Base-by-base conservation (phyloP, 2,797 vertebrate species). In the Schizothorax lantsangensis region DNA sequence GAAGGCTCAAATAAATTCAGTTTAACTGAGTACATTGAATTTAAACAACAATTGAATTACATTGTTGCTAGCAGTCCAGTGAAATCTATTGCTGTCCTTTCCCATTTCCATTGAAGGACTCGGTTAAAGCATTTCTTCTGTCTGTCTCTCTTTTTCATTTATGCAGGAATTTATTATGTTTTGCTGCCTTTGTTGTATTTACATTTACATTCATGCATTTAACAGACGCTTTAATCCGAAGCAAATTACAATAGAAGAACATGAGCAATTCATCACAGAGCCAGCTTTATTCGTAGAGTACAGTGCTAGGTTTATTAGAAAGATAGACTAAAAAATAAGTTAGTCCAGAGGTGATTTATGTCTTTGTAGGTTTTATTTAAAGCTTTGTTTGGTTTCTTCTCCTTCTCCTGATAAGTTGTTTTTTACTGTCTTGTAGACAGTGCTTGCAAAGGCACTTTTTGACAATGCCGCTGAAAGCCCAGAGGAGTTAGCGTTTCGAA, bases 391-490 rank as follows among this genome's bases (percentile, higher is more conserved):
- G n/a, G 12, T 73, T 72, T 6, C 19, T 71, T 15, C 23, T 57
- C 19, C 23, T 30, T 14, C 5, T 66, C 21, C 49, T 45, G 40
- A 14, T 86, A 36, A 23, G 6, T 73, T 68, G 40, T 77, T 49
- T n/a, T 73, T 38, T 47, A 23, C 38, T 77, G n/a, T 87, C 45
- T 77, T 66, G 45, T 92, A 98, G 97, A 97, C 96, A 57, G 96
- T 97, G 85, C 94, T 98, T 91, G 97, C 97, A 19, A 97, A 97
- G 88, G 97, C 97, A 0, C 95, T 98, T 83, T 98, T 97, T 11
- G 97, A 98, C 94, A 98, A 98, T 93, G 93, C 96, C 0, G 97
- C 97, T 0, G 97, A 98, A 92, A 97, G 97, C 90, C 96, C 96
- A 0, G 97, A 98, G 91, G 97, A 98, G 90, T 92, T 98, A 89